Base-by-base conservation (phyloP, 2,797 vertebrate species). In the Geotrypetes seraphini region DNA sequence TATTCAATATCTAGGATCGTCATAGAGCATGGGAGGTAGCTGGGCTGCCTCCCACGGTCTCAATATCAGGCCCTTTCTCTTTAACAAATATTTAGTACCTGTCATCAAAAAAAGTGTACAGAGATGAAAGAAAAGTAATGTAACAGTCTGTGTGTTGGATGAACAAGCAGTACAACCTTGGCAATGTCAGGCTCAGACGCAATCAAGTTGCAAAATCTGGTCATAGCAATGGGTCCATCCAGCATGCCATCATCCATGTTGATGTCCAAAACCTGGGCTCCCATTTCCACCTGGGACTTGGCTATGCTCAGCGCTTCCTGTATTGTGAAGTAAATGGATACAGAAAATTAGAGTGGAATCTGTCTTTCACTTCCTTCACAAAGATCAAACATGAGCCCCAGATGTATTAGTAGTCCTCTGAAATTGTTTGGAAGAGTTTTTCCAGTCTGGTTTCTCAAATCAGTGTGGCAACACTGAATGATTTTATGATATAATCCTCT, bases 211-310 rank as follows among this genome's bases (percentile, higher is more conserved):
- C 94, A 98, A 51, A 98, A 98, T 36, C 78, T 84, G 13, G 83
- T 46, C 93, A 98, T 97, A 12, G 94, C 91, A 7, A 69, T 40
- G 0, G 79, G 74, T 2, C 95, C 94, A 1, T 97, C 92, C 36
- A 98, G 65, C 95, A 98, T 93, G 24, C 94, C 95, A 15, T 98
- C 94, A 24, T 98, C 95, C 95, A 98, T 93, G 72, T 97, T 98
- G 49, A 98, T 83, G 36, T 98, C 94, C 59, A 97, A 60, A 39
- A 98, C 55, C 71, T 98, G 95, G 19, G 95, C 95, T 11, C 95
- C 94, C 89, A 93, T 92, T 57, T 97, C 91, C 58, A 97, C 94
- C 71, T 98, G 95, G 4, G 69, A 16, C 62, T 91, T 97, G 27
- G 94, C 95, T 5, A 98, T 49, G 25, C 73, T 82, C 37, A 98